Evolutionary conservation across 2,888 invertebrate species (phyloP), one percentile per base, ranked within the genome.

Genomic region (Osmoderma eremita): DNA sequence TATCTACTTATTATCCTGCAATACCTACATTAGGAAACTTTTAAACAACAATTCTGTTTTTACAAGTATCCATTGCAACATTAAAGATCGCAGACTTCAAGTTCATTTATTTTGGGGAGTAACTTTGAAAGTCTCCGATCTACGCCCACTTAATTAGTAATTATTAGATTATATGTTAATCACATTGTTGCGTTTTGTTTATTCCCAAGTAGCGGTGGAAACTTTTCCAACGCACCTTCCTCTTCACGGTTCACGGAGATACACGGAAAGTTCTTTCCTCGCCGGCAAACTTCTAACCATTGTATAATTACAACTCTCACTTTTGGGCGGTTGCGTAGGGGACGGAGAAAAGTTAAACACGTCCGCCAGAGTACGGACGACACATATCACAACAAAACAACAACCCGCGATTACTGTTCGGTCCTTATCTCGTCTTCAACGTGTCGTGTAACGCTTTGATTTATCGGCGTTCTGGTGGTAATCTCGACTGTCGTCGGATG

Each of bases 231-330:
- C 42, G 10, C 13, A 17, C 1, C 15, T 53, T 30, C 15, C 17
- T 10, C 17, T 24, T 15, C 8, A 38, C 38, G 45, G 4, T 24
- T 22, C 18, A 4, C 3, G 24, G 15, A 61, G 58, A 61, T 61
- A 45, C 45, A 45, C 13, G 10, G 45, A 10, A 61, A 61, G 58
- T 61, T 61, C 3, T 30, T 30, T 45, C 6, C 41, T 48, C 30
- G 12, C 1, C 45, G 58, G 17, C 30, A 30, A 61, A 45, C 58
- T 61, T 24, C 30, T 17, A 61, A 45, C 45, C 48, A 30, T 61
- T 61, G 58, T 61, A 38, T 53, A 61, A 61, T 61, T 61, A 61
- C 45, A 42, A 48, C 58, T 61, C n/a, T 61, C 45, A 61, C 58
- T 61, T 61, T 61, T 61, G 45, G 45, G 30, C 10, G 8, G 30